A percentile compares a stretch with the other conserved stretches of the same genome.
These are phyloP conservation scores for Echinops telfairi DNA, from an alignment of 2,113 vertebrate genomes.

Conservation along the genomic window DNA sequence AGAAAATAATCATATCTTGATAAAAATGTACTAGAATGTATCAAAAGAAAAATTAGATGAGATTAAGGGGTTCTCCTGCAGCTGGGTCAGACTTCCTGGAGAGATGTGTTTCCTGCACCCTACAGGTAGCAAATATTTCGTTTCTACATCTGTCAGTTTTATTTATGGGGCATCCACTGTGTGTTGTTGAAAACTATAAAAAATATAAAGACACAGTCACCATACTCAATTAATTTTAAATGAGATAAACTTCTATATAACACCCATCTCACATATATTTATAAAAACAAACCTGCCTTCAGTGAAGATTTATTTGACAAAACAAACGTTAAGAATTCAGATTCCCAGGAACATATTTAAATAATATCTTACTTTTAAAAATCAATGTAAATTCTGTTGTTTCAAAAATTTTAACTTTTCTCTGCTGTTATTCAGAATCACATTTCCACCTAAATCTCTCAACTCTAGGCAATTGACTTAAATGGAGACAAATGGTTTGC, in stretches of 20 bases:
- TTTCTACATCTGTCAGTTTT: neutral
- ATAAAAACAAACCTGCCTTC: neutral
- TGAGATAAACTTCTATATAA: neutral
- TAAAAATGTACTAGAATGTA: neutral
- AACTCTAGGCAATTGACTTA: neutral
- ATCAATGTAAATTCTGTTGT: neutral
- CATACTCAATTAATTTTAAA: constrained; percentile 10
- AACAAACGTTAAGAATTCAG: neutral
- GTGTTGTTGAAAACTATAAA: neutral
- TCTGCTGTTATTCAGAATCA: constrained; percentile 9
- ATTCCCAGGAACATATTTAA: neutral
- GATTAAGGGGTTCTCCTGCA: neutral
- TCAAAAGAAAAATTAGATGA: neutral
- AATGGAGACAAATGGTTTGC: neutral
- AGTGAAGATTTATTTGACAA: neutral
- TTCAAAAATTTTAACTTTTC: neutral
- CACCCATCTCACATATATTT: neutral
- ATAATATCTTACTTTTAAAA: neutral
- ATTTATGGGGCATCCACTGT: neutral
- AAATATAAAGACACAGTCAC: neutral
- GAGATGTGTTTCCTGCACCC: neutral
- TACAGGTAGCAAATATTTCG: neutral
- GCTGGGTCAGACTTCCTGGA: neutral
- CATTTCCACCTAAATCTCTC: neutral
- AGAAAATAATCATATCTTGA: neutral